phyloP scores from a whole-genome alignment of 2,113 vertebrate genomes.

The Odobenus rosmarus region DNA sequence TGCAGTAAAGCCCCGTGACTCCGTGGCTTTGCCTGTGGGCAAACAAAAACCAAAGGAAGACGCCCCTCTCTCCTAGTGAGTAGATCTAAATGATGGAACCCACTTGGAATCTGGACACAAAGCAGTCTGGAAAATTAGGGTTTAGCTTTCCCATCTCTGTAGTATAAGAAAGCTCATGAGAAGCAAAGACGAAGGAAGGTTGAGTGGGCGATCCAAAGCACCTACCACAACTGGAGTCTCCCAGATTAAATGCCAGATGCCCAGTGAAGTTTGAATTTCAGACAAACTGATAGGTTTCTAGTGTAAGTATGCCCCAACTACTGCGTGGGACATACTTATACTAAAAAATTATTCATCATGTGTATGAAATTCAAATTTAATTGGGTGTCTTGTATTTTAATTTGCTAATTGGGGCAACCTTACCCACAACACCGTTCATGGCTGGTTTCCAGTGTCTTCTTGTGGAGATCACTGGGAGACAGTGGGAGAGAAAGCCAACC shows the following conservation, averaged over 20 bases:
- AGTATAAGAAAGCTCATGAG: background rate
- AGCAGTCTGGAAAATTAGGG: background rate
- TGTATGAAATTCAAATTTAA: background rate
- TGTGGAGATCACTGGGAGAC: background rate
- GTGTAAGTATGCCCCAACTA: background rate
- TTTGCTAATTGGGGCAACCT: background rate
- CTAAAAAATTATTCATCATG: background rate
- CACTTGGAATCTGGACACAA: background rate
- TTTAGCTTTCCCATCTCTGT: background rate
- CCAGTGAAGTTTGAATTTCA: background rate
- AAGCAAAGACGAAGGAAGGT: background rate
- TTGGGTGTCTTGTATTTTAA: background rate
- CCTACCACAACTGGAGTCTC: accelerated
- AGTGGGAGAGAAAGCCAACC: background rate
- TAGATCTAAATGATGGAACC: background rate
- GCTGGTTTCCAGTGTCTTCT: background rate
- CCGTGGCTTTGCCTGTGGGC: background rate
- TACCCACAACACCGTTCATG: accelerated
- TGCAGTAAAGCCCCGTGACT: background rate
- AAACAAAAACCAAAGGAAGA: background rate
- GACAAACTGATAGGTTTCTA: background rate
- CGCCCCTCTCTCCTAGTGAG: background rate
- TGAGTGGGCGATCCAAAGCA: background rate
- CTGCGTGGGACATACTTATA: background rate
- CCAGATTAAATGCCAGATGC: background rate